phyloP scores from a whole-genome alignment of 2,113 vertebrate species.

The Nematolebias whitei region DNA sequence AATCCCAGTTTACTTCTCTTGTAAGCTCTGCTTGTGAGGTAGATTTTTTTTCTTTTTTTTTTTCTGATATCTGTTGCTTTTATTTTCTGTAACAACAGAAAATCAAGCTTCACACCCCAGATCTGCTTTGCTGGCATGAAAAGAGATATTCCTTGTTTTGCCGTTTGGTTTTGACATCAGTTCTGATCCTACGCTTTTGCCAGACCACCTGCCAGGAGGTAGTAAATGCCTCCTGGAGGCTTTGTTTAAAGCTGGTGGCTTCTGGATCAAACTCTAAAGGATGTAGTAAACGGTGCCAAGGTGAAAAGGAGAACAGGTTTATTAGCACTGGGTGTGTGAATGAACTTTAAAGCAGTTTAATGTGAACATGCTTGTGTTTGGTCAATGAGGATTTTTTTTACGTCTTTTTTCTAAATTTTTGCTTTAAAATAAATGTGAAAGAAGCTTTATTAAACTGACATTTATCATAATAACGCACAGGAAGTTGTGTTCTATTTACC shows the following conservation, averaged over 20 bases:
- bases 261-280: constrained; percentile 27
- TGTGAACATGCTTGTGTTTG: constrained; percentile 4
- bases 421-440: too few species aligned
- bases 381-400: too few species aligned
- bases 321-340: constrained; percentile 31
- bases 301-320: constrained; percentile 16
- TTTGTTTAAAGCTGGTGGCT: constrained; percentile 34
- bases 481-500: too few species aligned
- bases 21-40: neutral
- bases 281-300: constrained; percentile 1
- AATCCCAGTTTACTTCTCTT: neutral
- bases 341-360: constrained; percentile 25
- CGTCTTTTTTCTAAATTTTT: too few species aligned
- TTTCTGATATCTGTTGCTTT: neutral
- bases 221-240: constrained; percentile 25
- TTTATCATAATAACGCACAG: too few species aligned
- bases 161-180: constrained; percentile 35
- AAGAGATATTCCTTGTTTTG: constrained; percentile 36
- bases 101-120: constrained; percentile 22
- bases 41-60: neutral
- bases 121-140: constrained; percentile 21
- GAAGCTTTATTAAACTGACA: too few species aligned
- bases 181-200: constrained; percentile 2
- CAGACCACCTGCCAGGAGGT: constrained; percentile 16
- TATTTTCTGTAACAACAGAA: constrained; percentile 8